Conservation (phyloP, 2,888 invertebrate genomes). For the Himalopsyche tibetana region DNA sequence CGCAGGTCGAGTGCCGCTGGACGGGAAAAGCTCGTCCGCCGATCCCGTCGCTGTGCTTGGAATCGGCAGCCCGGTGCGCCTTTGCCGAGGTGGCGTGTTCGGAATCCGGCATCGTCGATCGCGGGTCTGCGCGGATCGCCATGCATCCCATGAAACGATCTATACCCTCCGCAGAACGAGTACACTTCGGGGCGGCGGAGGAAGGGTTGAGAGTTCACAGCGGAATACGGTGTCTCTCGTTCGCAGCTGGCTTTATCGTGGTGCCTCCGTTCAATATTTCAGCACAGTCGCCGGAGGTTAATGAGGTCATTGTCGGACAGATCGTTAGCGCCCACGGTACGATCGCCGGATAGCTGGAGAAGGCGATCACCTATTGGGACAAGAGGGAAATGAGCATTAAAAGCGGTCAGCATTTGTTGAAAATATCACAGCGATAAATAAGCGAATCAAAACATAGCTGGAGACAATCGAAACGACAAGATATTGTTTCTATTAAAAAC, state of each 20-base stretch:
- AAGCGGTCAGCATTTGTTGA: too few relatives aligned
- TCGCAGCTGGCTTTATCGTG: slow-evolving; percentile 67
- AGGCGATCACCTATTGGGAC: slow-evolving; percentile 85
- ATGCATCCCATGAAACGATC: slow-evolving; percentile 85
- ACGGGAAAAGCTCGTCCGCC: too few relatives aligned
- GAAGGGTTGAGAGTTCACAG: slow-evolving; percentile 93
- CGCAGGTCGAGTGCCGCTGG: too few relatives aligned
- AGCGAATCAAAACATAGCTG: slow-evolving; percentile 71
- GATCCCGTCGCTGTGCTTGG: too few relatives aligned
- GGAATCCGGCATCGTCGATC: too few relatives aligned
- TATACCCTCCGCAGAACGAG: slow-evolving; percentile 93
- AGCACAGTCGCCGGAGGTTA: slow-evolving; percentile 71
- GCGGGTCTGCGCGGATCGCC: slow-evolving; percentile 68
- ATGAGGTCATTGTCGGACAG: slow-evolving; percentile 83
- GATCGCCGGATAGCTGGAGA: slow-evolving; percentile 94
- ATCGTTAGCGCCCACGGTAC: slow-evolving; percentile 90
- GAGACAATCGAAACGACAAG: neutral
- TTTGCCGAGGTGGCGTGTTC: too few relatives aligned
- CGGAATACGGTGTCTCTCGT: slow-evolving; percentile 90
- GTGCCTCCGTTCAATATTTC: slow-evolving; percentile 67
- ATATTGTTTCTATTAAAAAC: too few relatives aligned
- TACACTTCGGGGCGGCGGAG: slow-evolving; percentile 96
- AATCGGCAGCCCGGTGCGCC: too few relatives aligned
- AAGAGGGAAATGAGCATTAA: too few relatives aligned
- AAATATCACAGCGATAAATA: too few relatives aligned